Conservation (phyloP, 2,113 vertebrate species). For the Plectropomus leopardus region DNA sequence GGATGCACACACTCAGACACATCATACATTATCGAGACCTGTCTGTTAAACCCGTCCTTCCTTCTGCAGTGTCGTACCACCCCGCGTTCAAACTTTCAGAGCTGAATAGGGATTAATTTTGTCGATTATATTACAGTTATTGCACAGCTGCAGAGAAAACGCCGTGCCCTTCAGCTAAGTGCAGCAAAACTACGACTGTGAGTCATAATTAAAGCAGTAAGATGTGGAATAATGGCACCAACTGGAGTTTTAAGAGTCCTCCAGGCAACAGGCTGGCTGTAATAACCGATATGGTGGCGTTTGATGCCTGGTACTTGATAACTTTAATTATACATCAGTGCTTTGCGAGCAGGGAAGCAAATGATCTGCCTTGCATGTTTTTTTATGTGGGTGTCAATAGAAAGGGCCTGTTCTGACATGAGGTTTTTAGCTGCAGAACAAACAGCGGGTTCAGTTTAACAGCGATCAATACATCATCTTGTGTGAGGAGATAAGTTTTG, state of each 20-base stretch:
- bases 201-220: slow-evolving; percentile 7
- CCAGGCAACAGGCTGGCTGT: background rate
- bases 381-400: slow-evolving; percentile 9
- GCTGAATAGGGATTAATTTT: background rate
- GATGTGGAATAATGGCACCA: slow-evolving; percentile 9
- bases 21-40: no score
- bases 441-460: background rate
- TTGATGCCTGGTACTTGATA: background rate
- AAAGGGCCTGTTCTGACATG: background rate
- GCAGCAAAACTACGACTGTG: background rate
- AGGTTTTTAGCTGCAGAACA: background rate
- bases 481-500: background rate
- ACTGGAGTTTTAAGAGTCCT: slow-evolving; percentile 12
- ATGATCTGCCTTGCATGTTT: background rate
- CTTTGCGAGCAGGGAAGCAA: background rate
- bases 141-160: background rate
- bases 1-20: no score
- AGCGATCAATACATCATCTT: background rate
- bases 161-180: slow-evolving; percentile 15
- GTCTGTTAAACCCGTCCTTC: background rate
- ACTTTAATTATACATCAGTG: slow-evolving; percentile 20
- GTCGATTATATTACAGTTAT: background rate
- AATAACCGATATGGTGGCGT: background rate
- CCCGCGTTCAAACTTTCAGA: background rate
- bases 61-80: background rate